These are phyloP conservation scores for Alethe diademata DNA, from an alignment of 2,113 vertebrate genomes.

Conservation along the genomic window DNA sequence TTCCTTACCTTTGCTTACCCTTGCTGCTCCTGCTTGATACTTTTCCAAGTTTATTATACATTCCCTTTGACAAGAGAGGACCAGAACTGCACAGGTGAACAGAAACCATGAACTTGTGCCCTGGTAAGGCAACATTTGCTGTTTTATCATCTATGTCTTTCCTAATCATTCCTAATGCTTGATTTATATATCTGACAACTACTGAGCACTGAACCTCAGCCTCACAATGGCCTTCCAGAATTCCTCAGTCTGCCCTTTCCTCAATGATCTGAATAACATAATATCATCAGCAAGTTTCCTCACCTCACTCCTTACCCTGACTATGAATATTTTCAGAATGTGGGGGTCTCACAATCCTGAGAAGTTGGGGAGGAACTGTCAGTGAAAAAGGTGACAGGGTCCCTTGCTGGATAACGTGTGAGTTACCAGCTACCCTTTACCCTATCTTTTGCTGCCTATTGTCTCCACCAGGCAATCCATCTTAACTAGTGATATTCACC, in stretches of 20 bases:
- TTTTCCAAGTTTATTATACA: background rate
- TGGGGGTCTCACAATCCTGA: background rate
- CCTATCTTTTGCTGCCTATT: background rate
- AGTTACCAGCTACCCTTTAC: background rate
- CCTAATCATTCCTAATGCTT: background rate
- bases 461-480: background rate
- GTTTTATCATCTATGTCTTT: background rate
- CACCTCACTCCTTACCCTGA: background rate
- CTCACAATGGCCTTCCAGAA: background rate
- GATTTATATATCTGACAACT: background rate
- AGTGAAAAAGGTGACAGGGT: background rate
- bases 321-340: background rate
- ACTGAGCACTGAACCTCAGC: background rate
- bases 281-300: background rate
- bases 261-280: background rate
- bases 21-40: background rate
- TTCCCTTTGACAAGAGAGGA: background rate
- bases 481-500: background rate
- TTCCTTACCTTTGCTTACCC: background rate
- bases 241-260: background rate
- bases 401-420: rapidly evolving
- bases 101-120: background rate
- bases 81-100: background rate
- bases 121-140: background rate
- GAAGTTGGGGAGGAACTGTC: background rate